Evolutionary conservation across 2,888 invertebrate species (phyloP), one percentile per base, ranked within the genome.

Genomic region (Mythimna loreyi): DNA sequence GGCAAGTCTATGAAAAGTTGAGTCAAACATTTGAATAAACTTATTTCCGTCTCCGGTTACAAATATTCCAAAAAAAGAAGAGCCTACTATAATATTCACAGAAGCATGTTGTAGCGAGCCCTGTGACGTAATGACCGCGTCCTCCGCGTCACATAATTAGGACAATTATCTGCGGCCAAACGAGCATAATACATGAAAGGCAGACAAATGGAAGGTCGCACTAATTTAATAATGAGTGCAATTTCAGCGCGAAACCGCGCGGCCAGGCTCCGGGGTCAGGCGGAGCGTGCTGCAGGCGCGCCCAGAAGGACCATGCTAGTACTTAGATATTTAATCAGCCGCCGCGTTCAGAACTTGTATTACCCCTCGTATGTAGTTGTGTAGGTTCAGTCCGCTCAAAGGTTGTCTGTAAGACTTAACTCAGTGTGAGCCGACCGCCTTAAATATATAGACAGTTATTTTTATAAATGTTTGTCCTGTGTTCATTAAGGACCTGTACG

Each of bases 191-290:
- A 77, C 65, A 66, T 60, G 64, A 67, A 67, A 77, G 63, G 57
- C 52, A 64, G 66, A 82, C 67, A 82, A 72, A 69, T 82, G 74
- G 72, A 78, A 71, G 74, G 74, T 68, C 74, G 68, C 57, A 50
- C 30, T 78, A 72, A 80, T 80, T 80, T 77, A 72, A 81, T 77
- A 76, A 83, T 83, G 62, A 81, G 63, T 69, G 81, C 75, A 75
- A 79, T 76, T 76, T 69, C 50, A 70, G 66, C 61, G 58, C 55
- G 40, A 36, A 28, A 53, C 33, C 61, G 52, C 53, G 67, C 53
- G 28, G 28, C 6, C 13, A 30, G 16, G 19, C 6, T 43, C n/a
- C 21, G 8, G 23, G 58, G 13, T 5, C 19, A 25, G 16, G 5
- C 7, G 36, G 45, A 11, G 11, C 43, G 40, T 1, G 7, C 2